Evolutionary conservation across 2,113 vertebrate genomes (phyloP), one percentile per base, ranked within the genome.

Genomic region (Brachypteracias leptosomus): DNA sequence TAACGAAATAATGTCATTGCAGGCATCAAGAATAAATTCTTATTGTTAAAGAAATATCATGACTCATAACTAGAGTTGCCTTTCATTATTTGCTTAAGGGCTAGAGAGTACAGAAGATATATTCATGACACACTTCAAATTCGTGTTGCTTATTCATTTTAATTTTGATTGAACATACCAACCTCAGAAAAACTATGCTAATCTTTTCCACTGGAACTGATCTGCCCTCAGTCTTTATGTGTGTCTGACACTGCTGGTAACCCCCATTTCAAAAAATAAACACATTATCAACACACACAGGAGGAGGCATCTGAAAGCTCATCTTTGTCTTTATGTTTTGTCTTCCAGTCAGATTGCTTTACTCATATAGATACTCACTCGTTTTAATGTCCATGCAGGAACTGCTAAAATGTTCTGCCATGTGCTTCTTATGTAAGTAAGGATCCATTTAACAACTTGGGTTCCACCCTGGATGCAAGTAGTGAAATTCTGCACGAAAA

Each of bases 51-150:
- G 88, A 84, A 96, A 75, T 80, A 93, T 71, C 75, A 66, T 96
- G 92, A 95, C 83, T 95, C 96, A 97, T 91, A 96, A 65, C 88
- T 57, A 61, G 76, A 77, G 73, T 66, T 95, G 61, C 85, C 94
- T 93, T 93, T 96, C 83, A 90, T 89, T 96, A 84, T 86, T 96
- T 96, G 92, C 88, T 96, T 80, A 94, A 86, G 83, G 88, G 57
- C 65, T 95, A 52, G 33, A 83, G 51, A 77, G 26, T 81, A 94
- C 76, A 92, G 66, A 86, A 90, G 83, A 78, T 63, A 47, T 55
- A 81, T 84, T 77, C 85, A 90, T 38, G 61, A 88, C 82, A 92
- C 61, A 88, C 67, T 94, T 93, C 79, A 94, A 71, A 83, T 88
- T 90, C 6, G 1, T 86, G 38, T 83, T 89, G 42, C 85, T 88